These are phyloP conservation scores for Australoheros facetus DNA, from an alignment of 2,797 vertebrate species.

Conservation along the genomic window DNA sequence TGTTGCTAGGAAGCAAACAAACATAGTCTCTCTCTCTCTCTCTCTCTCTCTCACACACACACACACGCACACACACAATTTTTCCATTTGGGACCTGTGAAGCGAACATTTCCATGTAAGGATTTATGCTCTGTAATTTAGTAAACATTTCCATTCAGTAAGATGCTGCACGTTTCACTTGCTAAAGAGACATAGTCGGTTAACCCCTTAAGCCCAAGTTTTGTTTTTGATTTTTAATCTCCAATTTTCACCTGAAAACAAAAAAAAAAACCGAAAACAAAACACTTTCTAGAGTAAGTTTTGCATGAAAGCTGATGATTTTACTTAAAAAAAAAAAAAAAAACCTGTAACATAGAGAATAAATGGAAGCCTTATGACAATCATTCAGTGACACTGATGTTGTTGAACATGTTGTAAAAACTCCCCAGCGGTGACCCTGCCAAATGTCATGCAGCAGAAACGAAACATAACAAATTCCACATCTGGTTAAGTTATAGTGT, in stretches of 20 bases:
- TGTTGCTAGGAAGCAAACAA: conserved; percentile 74
- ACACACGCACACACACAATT: conserved; percentile 13
- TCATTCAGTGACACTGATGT: neutral
- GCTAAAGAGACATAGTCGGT: conserved; percentile 9
- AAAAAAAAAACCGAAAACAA: neutral
- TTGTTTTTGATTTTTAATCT: neutral
- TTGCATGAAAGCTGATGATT: neutral
- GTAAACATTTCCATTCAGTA: conserved; percentile 76
- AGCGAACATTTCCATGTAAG: conserved; percentile 72
- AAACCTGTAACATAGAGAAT: neutral
- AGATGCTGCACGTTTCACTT: conserved; percentile 53
- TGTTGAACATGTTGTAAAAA: neutral
- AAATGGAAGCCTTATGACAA: neutral
- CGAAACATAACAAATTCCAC: neutral
- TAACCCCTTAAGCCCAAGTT: neutral
- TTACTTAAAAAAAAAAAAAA: neutral
- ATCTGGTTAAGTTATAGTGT: neutral
- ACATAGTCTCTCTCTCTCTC: conserved; percentile 37
- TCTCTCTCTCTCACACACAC: neutral
- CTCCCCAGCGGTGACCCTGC: neutral
- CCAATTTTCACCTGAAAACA: neutral
- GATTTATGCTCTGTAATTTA: conserved; percentile 72
- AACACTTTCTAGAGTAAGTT: neutral
- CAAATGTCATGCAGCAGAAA: neutral
- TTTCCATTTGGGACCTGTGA: conserved; percentile 67